Percentiles rank a stretch among this genome's conserved stretches.
Conservation (phyloP, 2,888 invertebrate species). For the Callimorpha dominula region DNA sequence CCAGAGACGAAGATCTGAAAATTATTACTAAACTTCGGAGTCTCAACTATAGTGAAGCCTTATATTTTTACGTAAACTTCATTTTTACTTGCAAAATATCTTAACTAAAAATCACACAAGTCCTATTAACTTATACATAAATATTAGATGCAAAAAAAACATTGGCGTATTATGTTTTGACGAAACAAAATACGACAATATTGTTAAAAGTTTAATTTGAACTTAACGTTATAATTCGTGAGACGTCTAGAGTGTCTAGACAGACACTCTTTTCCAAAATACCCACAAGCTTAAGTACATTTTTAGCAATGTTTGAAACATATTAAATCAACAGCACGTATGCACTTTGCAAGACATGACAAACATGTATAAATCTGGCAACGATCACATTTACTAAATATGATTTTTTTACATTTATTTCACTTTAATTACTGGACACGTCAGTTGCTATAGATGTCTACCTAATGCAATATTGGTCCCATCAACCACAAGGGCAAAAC, state of each 20-base stretch:
- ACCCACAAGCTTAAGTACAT: neutral
- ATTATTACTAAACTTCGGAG: neutral
- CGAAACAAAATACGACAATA: constrained; percentile 66
- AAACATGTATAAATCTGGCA: neutral
- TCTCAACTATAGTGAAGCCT: neutral
- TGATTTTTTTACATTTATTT: neutral
- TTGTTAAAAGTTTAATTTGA: constrained; percentile 44
- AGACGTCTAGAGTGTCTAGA: constrained; percentile 15
- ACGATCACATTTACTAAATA: neutral
- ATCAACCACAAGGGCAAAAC: constrained; percentile 18
- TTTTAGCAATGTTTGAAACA: neutral
- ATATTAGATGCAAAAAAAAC: constrained; percentile 47
- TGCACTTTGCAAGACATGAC: neutral
- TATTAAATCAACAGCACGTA: neutral
- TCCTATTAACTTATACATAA: constrained; percentile 18
- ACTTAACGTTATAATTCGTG: constrained; percentile 28
- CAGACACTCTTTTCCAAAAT: constrained; percentile 36
- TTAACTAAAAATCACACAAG: constrained; percentile 5
- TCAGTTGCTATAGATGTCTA: neutral
- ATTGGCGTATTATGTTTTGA: constrained; percentile 65
- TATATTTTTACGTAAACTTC: neutral
- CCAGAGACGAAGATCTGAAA: too few species aligned
- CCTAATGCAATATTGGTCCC: constrained; percentile 17
- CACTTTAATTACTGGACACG: neutral
- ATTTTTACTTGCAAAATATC: neutral